Evolutionary conservation across 2,113 vertebrate species (phyloP), one percentile per base, ranked within the genome.

Genomic region (Oreochromis niloticus): DNA sequence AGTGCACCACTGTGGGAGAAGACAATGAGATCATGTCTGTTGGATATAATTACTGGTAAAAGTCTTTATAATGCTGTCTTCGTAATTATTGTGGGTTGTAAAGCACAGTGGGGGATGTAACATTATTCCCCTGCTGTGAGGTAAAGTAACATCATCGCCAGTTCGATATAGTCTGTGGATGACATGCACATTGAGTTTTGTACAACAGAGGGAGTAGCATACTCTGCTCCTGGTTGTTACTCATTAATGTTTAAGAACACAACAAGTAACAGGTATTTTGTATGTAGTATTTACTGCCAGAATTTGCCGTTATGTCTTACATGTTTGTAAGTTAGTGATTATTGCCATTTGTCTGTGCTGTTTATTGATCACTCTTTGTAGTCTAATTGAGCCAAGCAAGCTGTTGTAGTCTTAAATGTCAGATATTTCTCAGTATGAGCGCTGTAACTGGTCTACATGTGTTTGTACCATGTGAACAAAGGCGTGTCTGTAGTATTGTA

Each of bases 11-110:
- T 34, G 68, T 59, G 71, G 50, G 82, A 81, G 71, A 41, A 91
- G 80, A 95, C 89, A 90, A 91, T 94, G 94, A 93, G 87, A 91
- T 92, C 91, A 93, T 71, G 90, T 94, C 90, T 95, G 80, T 89
- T 90, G 85, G 93, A 93, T 94, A 83, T 94, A 94, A 94, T 95
- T 94, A 87, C 93, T 85, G 52, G 80, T 90, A 88, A 85, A 86
- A 24, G 80, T 88, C 93, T 92, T 93, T 86, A 85, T 68, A 66
- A 61, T 68, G 46, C 86, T 82, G 71, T 83, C 88, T 88, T 61
- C 50, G 61, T 93, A 91, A 94, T 95, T 92, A 93, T 86, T 79
- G 79, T 66, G 36, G 86, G 78, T 86, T 87, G 89, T 81, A 66
- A 63, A 87, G 88, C 83, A 41, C 88, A 88, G 89, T 71, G 12